phyloP scores from a whole-genome alignment of 1,140 invertebrate genomes.

The Drosophila serrata region DNA sequence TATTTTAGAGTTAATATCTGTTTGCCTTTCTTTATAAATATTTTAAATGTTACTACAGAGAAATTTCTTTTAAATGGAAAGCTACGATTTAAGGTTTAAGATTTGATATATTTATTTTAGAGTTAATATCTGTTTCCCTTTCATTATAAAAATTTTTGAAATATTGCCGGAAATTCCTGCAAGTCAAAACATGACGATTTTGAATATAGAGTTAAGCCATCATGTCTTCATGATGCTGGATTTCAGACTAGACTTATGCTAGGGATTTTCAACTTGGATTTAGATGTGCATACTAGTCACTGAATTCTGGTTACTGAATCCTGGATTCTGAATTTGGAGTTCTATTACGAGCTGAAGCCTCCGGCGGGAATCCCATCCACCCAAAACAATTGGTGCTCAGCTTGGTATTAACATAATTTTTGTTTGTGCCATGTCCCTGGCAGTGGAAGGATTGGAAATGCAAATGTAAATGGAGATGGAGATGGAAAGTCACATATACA shows the following conservation, averaged over 20 bases:
- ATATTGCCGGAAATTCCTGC: not conserved
- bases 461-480: conserved; percentile 6
- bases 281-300: not conserved
- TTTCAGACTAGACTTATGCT: conserved; percentile 1
- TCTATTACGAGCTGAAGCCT: not conserved
- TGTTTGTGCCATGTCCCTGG: conserved; percentile 21
- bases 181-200: not conserved
- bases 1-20: too few relatives aligned
- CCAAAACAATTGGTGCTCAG: conserved; percentile 12
- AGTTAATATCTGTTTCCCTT: too few relatives aligned
- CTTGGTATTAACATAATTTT: conserved; percentile 40
- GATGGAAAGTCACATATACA: not conserved
- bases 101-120: too few relatives aligned
- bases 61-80: not conserved
- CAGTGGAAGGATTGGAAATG: not conserved
- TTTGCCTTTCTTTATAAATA: too few relatives aligned
- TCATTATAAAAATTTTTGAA: too few relatives aligned
- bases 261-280: not conserved
- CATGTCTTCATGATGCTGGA: not conserved
- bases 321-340: too few relatives aligned
- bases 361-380: conserved; percentile 2
- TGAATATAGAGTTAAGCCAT: not conserved
- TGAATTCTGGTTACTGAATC: not conserved
- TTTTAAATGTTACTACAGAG: not conserved
- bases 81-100: too few relatives aligned